phyloP scores from a whole-genome alignment of 35 echinoderm and acorn worm species.

The Apostichopus parvimensis region DNA sequence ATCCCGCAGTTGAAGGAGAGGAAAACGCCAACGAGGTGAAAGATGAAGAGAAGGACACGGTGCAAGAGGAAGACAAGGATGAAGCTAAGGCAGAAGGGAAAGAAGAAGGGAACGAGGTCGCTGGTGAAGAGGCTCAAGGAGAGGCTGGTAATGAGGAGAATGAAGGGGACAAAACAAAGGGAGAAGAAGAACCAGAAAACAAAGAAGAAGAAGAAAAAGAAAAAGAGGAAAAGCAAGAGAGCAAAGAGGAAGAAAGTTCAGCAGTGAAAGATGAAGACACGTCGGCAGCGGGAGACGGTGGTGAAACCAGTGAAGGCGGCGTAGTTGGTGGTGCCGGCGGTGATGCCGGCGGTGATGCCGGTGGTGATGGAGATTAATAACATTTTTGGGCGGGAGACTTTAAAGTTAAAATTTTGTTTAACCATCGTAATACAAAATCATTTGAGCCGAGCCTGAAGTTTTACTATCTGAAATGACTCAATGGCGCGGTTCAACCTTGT shows the following conservation, averaged over 20 bases:
- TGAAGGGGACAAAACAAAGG: background rate
- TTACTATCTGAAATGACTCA: too few relatives aligned
- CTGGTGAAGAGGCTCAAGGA: background rate
- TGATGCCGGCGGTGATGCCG: background rate
- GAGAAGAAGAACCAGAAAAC: background rate
- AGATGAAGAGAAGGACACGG: background rate
- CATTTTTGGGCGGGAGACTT: too few relatives aligned
- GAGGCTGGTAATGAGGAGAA: background rate
- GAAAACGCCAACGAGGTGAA: background rate
- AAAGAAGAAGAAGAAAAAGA: background rate
- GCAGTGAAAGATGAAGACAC: constrained; percentile 19
- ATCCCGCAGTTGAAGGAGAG: background rate
- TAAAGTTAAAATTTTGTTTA: too few relatives aligned
- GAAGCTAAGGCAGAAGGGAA: background rate
- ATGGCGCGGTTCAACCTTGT: too few relatives aligned
- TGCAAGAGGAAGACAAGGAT: background rate
- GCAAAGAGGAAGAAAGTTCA: background rate
- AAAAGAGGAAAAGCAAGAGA: background rate
- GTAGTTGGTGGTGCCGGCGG: background rate
- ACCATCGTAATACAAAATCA: too few relatives aligned
- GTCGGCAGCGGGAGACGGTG: background rate
- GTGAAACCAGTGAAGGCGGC: background rate
- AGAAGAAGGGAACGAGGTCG: constrained; percentile 3
- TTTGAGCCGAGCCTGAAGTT: too few relatives aligned
- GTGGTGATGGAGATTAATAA: background rate